These are phyloP conservation scores for Drosophila sp. DNA, from an alignment of 1,140 invertebrate species.

Conservation along the genomic window DNA sequence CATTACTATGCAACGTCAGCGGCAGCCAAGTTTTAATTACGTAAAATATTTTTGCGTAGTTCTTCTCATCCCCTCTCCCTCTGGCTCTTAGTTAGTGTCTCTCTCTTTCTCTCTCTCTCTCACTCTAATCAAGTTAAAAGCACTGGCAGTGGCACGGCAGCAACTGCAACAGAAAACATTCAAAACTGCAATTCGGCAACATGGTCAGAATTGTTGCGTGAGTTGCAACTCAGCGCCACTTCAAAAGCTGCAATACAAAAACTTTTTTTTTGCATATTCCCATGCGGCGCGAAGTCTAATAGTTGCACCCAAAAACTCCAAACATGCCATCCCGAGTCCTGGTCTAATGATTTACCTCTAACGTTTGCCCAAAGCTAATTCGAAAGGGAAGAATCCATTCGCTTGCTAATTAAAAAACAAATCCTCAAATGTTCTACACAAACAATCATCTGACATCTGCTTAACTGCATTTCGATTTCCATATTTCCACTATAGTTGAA, in stretches of 20 bases:
- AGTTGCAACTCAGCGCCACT: slow-evolving; percentile 37
- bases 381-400: too few species aligned
- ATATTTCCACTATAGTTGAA: too few species aligned
- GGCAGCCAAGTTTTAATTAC: slow-evolving; percentile 76
- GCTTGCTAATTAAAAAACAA: too few species aligned
- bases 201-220: slow-evolving; percentile 46
- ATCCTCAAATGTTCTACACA: too few species aligned
- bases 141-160: slow-evolving; percentile 2
- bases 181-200: slow-evolving; percentile 68
- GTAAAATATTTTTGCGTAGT: slow-evolving; percentile 76
- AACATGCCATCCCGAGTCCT: not conserved
- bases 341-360: not conserved
- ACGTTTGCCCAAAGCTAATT: not conserved
- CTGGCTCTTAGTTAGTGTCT: slow-evolving; percentile 42
- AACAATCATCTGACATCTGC: too few species aligned
- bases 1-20: slow-evolving; percentile 47
- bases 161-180: slow-evolving; percentile 19
- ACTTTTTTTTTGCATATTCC: slow-evolving; percentile 23
- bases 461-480: too few species aligned
- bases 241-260: slow-evolving; percentile 31
- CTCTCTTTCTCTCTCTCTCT: slow-evolving; percentile 23
- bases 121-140: slow-evolving; percentile 78
- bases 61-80: slow-evolving; percentile 6
- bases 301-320: slow-evolving; percentile 10
- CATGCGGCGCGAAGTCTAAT: slow-evolving; percentile 23